Base-by-base conservation (phyloP, 1,140 invertebrate species). In the Macrostomum lignano region DNA sequence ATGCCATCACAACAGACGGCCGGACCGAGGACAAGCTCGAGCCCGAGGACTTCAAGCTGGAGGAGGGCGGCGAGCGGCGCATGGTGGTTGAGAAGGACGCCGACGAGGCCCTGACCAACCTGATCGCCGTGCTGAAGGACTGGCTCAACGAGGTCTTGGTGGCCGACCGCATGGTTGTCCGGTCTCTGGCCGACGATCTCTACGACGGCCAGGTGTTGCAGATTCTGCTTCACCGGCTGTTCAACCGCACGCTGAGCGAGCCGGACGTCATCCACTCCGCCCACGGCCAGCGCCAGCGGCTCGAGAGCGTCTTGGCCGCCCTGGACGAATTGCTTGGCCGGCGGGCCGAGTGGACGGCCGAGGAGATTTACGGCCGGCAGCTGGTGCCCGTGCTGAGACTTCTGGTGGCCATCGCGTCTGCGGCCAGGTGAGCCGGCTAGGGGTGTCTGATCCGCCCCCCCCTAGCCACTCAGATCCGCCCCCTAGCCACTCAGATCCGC, bases 121-220 rank as follows among this genome's bases (percentile, higher is more conserved):
- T 42, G 39, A 65, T 44, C 19, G 11, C 13, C 3, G 70, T 91
- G 28, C 57, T 94, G n/a, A 73, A 86, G 38, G 79, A 91, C 41
- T 94, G 84, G 86, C 79, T 94, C 21, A 94, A 94, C 56, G 81
- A 94, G 61, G 86, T 88, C 53, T 55, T 94, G n/a, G 84, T 84
- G 0, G 66, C 73, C 42, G 77, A 94, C 42, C 65, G 88, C 46
- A 96, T 98, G 35, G 91, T 96, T 47, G 84, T 98, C 0, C 84
- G 91, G 55, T 70, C 84, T 46, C 71, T 96, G 24, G 75, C 78
- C 36, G 82, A 94, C 58, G 88, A 98, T 64, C 60, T 98, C 33
- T 96, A 91, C 57, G 88, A 96, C 67, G 88, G 88, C 7, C 88
- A 94, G 63, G 74, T 93, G 37, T 60, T 96, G 10, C 86, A 94